Percentiles rank a stretch among this genome's conserved stretches.
Evolutionary conservation across 2,888 invertebrate genomes (phyloP).

Genomic region (Siphlonurus alternatus): DNA sequence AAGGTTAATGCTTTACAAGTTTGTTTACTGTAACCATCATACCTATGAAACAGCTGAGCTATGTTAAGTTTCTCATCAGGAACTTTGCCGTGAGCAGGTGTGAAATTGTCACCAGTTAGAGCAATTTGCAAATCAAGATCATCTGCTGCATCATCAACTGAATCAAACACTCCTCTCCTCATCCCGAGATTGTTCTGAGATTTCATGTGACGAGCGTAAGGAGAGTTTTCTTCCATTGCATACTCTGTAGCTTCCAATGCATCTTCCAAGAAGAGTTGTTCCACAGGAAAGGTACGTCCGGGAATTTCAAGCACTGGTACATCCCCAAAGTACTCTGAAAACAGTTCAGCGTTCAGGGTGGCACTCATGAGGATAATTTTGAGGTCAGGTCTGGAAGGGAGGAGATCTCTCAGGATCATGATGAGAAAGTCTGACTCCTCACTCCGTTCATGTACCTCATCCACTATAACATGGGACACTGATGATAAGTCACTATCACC

Average conservation of each 20-base stretch:
- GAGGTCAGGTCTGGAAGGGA: conserved; percentile 52
- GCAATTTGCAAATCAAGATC: conserved; percentile 46
- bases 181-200: conserved; percentile 7
- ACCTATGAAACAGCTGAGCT: conserved; percentile 47
- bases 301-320: conserved; percentile 68
- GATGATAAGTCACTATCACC: conserved; percentile 55
- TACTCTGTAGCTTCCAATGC: conserved; percentile 47
- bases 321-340: conserved; percentile 65
- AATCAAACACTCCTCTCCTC: conserved; percentile 5
- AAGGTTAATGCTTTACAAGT: conserved; percentile 58
- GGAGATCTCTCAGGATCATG: conserved; percentile 59
- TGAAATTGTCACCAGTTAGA: conserved; percentile 32
- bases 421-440: conserved; percentile 82
- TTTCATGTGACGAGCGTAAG: conserved; percentile 32
- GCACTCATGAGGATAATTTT: conserved; percentile 88
- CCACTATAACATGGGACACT: conserved; percentile 71
- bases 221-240: conserved; percentile 42
- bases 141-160: conserved; percentile 18
- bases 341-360: conserved; percentile 69
- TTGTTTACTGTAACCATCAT: conserved; percentile 38
- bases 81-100: conserved; percentile 37
- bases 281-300: conserved; percentile 64
- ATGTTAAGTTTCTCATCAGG: conserved; percentile 55
- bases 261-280: conserved; percentile 66
- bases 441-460: conserved; percentile 87